These are phyloP conservation scores for Eleginops maclovinus DNA, from an alignment of 2,113 vertebrate species.

Conservation along the genomic window DNA sequence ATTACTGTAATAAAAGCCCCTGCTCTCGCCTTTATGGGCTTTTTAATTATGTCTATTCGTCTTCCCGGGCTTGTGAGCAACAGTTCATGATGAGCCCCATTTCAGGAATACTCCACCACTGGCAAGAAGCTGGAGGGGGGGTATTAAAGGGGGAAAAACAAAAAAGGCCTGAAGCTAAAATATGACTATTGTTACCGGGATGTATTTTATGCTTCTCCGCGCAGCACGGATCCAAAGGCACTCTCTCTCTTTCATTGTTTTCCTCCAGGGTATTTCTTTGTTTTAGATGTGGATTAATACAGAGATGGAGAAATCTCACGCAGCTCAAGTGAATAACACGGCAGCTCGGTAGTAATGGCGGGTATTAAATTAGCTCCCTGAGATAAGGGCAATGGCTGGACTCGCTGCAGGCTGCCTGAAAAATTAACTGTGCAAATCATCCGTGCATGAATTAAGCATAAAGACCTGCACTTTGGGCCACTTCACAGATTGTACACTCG, in stretches of 20 bases:
- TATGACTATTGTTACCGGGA: constrained; percentile 50
- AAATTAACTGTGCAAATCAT: constrained; percentile 53
- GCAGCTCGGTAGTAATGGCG: constrained; percentile 16
- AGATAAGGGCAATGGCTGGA: constrained; percentile 7
- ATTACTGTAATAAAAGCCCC: constrained; percentile 81
- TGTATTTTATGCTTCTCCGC: constrained; percentile 41
- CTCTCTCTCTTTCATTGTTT: no score
- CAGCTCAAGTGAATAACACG: constrained; percentile 25
- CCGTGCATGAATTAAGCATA: background rate
- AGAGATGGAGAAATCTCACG: constrained; percentile 40
- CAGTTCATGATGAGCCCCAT: constrained; percentile 73
- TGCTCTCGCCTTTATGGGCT: constrained; percentile 74
- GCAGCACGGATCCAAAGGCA: constrained; percentile 12
- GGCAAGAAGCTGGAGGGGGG: constrained; percentile 56
- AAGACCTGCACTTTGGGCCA: background rate
- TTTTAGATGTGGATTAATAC: constrained; percentile 31
- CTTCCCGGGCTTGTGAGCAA: constrained; percentile 74
- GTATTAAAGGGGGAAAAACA: constrained; percentile 41
- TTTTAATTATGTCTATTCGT: constrained; percentile 85
- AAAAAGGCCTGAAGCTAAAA: constrained; percentile 57
- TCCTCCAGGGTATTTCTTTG: constrained; percentile 3
- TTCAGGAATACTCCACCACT: constrained; percentile 56
- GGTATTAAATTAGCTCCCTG: constrained; percentile 51
- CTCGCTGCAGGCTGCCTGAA: constrained; percentile 14
- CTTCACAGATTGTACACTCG: background rate